Conservation (phyloP, 1,140 invertebrate genomes). For the Aphaenogaster rudis region DNA sequence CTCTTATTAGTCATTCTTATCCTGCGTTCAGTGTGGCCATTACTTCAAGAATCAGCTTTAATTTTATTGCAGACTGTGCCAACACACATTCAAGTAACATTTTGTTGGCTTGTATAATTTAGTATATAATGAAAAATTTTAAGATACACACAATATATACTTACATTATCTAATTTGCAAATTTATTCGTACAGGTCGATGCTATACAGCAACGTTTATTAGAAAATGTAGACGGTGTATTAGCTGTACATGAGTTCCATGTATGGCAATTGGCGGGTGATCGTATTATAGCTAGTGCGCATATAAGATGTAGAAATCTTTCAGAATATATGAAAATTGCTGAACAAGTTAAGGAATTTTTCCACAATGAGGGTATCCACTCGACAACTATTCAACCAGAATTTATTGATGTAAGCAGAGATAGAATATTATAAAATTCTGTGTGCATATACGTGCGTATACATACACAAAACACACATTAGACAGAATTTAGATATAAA, state of each 20-base stretch:
- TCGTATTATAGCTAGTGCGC: constrained; percentile 96
- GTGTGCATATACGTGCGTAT: too few species aligned
- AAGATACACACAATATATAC: background rate
- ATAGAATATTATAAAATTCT: background rate
- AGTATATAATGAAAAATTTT: constrained; percentile 20
- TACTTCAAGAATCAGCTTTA: constrained; percentile 94
- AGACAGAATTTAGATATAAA: background rate
- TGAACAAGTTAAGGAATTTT: constrained; percentile 98
- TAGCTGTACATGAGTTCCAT: constrained; percentile 97
- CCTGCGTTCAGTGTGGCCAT: constrained; percentile 94
- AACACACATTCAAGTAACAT: constrained; percentile 94
- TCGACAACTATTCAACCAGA: constrained; percentile 98
- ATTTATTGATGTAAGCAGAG: constrained; percentile 89
- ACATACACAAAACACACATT: background rate
- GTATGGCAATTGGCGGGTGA: constrained; percentile 97
- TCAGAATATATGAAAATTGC: constrained; percentile 97
- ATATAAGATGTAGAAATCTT: constrained; percentile 95
- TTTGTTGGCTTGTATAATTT: background rate
- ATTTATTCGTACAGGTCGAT: constrained; percentile 89
- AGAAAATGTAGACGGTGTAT: constrained; percentile 95
- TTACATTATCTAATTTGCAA: constrained; percentile 7
- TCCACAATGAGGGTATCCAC: constrained; percentile 96
- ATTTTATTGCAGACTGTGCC: constrained; percentile 97
- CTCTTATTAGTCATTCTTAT: constrained; percentile 94
- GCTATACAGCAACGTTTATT: constrained; percentile 94